Evolutionary conservation across 2,797 vertebrate species (phyloP).

Genomic region (Melanotaenia trifasciata): DNA sequence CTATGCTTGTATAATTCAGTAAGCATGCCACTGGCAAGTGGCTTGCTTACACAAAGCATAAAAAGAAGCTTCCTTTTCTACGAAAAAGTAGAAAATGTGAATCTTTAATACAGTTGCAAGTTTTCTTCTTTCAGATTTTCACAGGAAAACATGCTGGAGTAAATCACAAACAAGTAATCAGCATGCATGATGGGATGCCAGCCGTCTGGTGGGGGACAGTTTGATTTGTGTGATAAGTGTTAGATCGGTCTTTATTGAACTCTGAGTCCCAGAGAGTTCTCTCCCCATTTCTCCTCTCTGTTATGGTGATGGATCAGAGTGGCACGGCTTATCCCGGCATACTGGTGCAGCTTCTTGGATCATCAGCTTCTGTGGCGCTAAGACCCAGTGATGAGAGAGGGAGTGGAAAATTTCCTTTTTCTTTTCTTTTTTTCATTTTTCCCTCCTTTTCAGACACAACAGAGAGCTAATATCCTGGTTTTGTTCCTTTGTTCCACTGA

Average conservation of each 20-base stretch:
- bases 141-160: constrained; percentile 21
- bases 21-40: constrained; percentile 35
- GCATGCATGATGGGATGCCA: constrained; percentile 24
- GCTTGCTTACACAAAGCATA: constrained; percentile 8
- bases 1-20: constrained; percentile 52
- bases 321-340: constrained; percentile 74
- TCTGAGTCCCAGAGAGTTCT: background rate
- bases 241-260: constrained; percentile 38
- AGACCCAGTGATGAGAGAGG: constrained; percentile 63
- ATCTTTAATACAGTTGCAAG: constrained; percentile 30
- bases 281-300: constrained; percentile 9
- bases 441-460: constrained; percentile 42
- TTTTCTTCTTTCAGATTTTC: constrained; percentile 42
- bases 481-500: constrained; percentile 65
- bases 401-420: constrained; percentile 39
- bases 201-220: constrained; percentile 16
- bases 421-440: constrained; percentile 23
- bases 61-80: constrained; percentile 25
- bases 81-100: constrained; percentile 30
- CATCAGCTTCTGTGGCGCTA: constrained; percentile 59
- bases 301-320: constrained; percentile 62
- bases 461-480: constrained; percentile 60
- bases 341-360: constrained; percentile 72
- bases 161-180: constrained; percentile 59
- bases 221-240: constrained; percentile 43